Conservation (phyloP, 2,113 vertebrate genomes). For the Seriola dumerili region DNA sequence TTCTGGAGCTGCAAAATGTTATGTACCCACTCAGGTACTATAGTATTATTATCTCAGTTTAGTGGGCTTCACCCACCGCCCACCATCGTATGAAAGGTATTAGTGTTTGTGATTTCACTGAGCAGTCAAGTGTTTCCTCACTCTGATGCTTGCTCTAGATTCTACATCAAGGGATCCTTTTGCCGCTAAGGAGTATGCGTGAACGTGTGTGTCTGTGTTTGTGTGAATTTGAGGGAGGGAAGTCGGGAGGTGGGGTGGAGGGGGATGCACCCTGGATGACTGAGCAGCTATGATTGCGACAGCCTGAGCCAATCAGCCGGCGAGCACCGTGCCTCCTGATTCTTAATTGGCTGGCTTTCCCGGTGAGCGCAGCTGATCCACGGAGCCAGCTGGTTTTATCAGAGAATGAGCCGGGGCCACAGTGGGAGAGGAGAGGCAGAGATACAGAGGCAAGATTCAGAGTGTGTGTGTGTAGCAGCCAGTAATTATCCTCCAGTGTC, state of each 20-base stretch:
- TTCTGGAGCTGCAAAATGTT: not conserved
- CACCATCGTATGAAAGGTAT: constrained; percentile 18
- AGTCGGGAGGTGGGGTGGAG: constrained; percentile 16
- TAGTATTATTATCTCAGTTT: constrained; percentile 11
- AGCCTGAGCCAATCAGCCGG: constrained; percentile 79
- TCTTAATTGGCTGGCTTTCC: constrained; percentile 83
- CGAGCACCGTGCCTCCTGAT: constrained; percentile 68
- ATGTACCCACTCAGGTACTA: not conserved
- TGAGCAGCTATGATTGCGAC: constrained; percentile 61
- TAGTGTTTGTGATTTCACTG: constrained; percentile 26
- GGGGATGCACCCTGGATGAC: constrained; percentile 59
- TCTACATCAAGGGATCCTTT: constrained; percentile 54
- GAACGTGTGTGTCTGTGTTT: constrained; percentile 17
- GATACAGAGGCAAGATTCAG: constrained; percentile 53
- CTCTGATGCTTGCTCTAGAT: constrained; percentile 35
- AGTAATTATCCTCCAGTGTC: constrained; percentile 64
- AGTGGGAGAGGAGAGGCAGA: constrained; percentile 58
- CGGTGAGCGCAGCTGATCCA: constrained; percentile 76
- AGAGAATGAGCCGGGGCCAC: constrained; percentile 69
- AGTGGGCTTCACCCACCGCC: constrained; percentile 5
- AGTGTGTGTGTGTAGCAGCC: constrained; percentile 30
- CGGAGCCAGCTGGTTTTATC: constrained; percentile 75
- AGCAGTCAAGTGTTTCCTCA: constrained; percentile 43
- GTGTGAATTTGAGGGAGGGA: constrained; percentile 35
- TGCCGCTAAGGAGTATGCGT: not conserved